A percentile compares a stretch with the other conserved stretches of the same genome.
These are phyloP conservation scores for Drosophila busckii DNA, from an alignment of 1,140 invertebrate species.

Conservation along the genomic window DNA sequence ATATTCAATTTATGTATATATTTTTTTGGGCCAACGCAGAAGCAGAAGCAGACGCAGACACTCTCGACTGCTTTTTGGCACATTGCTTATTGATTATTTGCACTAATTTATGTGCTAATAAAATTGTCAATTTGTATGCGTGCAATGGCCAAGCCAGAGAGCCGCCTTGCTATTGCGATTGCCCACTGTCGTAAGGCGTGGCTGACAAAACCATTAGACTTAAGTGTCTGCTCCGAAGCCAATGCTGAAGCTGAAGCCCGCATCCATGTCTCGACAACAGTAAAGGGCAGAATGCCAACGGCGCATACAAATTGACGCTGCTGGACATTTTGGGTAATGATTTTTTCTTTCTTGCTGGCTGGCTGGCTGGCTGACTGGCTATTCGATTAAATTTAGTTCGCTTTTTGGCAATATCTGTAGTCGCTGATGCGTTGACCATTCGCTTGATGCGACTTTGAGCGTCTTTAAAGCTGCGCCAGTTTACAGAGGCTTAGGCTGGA, in stretches of 20 bases:
- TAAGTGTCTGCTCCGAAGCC: conserved; percentile 59
- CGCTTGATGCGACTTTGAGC: no score
- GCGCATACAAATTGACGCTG: conserved; percentile 62
- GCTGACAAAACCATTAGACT: conserved; percentile 64
- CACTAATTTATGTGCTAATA: conserved; percentile 74
- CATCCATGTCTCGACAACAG: background rate
- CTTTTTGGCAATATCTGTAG: no score
- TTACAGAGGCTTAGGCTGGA: no score
- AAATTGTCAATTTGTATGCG: conserved; percentile 74
- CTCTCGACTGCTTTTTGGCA: conserved; percentile 54
- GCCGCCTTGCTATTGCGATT: background rate
- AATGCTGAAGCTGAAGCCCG: conserved; percentile 19
- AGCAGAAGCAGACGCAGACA: no score
- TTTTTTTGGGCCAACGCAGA: conserved; percentile 7
- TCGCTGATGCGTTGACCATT: no score
- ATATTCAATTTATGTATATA: conserved; percentile 69
- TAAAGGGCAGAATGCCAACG: conserved; percentile 60
- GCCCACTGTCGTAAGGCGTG: conserved; percentile 5
- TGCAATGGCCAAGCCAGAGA: conserved; percentile 18
- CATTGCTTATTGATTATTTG: conserved; percentile 74
- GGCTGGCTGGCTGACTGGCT: background rate
- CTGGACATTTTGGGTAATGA: conserved; percentile 71
- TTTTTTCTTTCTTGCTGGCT: conserved; percentile 20
- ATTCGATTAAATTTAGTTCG: conserved; percentile 24
- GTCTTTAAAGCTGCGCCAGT: no score